Base-by-base conservation (phyloP, 2,888 invertebrate genomes). In the Tillus elongatus region DNA sequence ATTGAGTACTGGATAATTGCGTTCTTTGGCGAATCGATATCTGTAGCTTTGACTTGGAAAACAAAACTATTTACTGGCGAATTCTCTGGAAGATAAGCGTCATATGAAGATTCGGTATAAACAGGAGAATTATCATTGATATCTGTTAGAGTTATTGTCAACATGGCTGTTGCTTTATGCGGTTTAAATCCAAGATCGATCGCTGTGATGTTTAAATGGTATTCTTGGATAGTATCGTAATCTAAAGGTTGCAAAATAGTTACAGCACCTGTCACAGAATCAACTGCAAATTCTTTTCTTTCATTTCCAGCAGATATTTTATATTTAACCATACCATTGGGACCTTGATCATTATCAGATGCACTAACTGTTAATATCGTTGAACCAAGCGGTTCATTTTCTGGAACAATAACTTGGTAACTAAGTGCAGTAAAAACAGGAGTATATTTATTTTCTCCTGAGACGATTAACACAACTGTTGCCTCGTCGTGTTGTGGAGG, bases 51-150 rank as follows among this genome's bases (percentile, higher is more conserved):
- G 0, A 89, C 76, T 60, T 75, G 76, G 52, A 75, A 84, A 6
- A 91, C 84, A 47, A 77, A 75, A 42, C 79, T 81, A 35, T 82
- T 80, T 0, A 78, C 65, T 1, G 82, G 79, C 9, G 82, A 75
- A 59, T 93, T 93, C 69, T 95, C 93, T 0, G 81, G 74, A 29
- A 95, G 67, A 56, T 75, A 83, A 0, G 86, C 86, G 50, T 82
- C 74, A 57, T 85, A 92, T 34, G 72, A 66, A 0, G 76, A 71
- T 58, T 83, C 81, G 60, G 85, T 82, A 57, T 95, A 96, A 9
- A 72, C 68, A 0, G 95, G 95, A 6, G 89, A 79, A 61, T 95
- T 93, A 56, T 96, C 92, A 57, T 92, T 95, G 24, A 93, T 86
- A 58, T 96, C 95, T 0, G 87, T 88, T 1, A 96, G 71, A 35